Percentiles rank a stretch among this genome's conserved stretches.
phyloP scores from a whole-genome alignment of 1,140 invertebrate species.

The Aethina tumida region DNA sequence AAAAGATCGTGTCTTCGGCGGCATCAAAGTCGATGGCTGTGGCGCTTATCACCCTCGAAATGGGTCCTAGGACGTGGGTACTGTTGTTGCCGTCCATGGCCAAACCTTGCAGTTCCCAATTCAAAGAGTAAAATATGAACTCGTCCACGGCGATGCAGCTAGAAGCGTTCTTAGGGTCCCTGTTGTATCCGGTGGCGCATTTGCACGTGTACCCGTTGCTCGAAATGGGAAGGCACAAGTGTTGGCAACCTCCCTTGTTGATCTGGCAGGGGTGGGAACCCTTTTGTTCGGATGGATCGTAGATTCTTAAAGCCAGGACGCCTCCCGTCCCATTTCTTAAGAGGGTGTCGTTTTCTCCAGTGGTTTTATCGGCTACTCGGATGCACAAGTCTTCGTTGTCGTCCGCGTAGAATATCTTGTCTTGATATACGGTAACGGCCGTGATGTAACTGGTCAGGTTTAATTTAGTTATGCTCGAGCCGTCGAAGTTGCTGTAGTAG shows the following conservation, averaged over 20 bases:
- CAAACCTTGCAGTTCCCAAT: constrained; percentile 65
- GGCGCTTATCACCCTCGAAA: constrained; percentile 66
- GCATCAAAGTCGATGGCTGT: constrained; percentile 68
- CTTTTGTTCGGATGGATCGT: constrained; percentile 53
- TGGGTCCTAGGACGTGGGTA: constrained; percentile 56
- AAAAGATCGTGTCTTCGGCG: constrained; percentile 60
- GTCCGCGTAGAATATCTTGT: constrained; percentile 50
- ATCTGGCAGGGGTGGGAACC: constrained; percentile 44
- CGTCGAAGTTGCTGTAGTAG: constrained; percentile 51
- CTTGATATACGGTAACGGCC: constrained; percentile 50
- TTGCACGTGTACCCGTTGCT: constrained; percentile 47
- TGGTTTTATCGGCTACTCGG: constrained; percentile 44
- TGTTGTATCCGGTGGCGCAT: constrained; percentile 64
- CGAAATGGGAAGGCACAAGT: constrained; percentile 66
- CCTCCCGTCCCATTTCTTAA: constrained; percentile 39
- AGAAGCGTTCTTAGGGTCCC: constrained; percentile 42
- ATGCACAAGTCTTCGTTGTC: constrained; percentile 43
- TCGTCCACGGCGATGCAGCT: constrained; percentile 47
- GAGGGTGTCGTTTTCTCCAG: constrained; percentile 31
- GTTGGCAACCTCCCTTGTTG: constrained; percentile 57
- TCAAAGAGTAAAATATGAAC: constrained; percentile 67
- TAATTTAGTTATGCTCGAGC: constrained; percentile 36
- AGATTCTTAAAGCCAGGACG: constrained; percentile 60
- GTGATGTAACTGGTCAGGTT: constrained; percentile 29
- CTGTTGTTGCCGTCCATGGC: constrained; percentile 40